Base-by-base conservation (phyloP, 2,888 invertebrate species). In the Mechanitis mazaeus region DNA sequence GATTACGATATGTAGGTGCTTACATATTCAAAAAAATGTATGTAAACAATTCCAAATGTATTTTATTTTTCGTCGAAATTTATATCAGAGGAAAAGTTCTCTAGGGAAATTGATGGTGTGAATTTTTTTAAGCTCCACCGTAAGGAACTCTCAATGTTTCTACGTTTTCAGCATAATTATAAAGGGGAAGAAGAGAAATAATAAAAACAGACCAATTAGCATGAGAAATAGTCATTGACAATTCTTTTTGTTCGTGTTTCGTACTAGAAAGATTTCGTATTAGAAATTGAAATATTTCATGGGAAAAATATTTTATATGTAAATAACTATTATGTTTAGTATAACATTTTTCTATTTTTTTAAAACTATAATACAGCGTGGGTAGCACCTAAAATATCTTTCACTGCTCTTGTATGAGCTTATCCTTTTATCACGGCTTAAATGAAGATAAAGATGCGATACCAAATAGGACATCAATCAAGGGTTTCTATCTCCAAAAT, bases 11-110 rank as follows among this genome's bases (percentile, higher is more conserved):
- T 68, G 67, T 68, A 66, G 67, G 65, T 57, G 59, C 61, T 61
- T 67, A 68, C 69, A 70, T 70, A 66, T 67, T 68, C 65, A 64
- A 65, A 67, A 71, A 69, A 72, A 68, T 71, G 68, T 67, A 67
- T 69, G 69, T 68, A 71, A 72, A 72, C 66, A 72, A 65, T 66
- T 65, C 66, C 57, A 56, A 65, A 67, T 64, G 63, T 69, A 68
- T 63, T 68, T 66, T 66, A 62, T 68, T 68, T 66, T 64, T 56
- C 66, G 61, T 65, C 63, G 54, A 63, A 69, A 70, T 70, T 71
- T 70, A 70, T 68, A 64, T 68, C 63, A 61, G 60, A 59, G n/a
- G 60, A 64, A 68, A 67, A 67, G 65, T 68, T 61, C 65, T 68
- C 61, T 59, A 63, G 64, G 65, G 63, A 71, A 65, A 67, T 69